Percentiles rank a stretch among this genome's conserved stretches.
phyloP scores from a whole-genome alignment of 2,888 invertebrate genomes.

The Maniola hyperantus region DNA sequence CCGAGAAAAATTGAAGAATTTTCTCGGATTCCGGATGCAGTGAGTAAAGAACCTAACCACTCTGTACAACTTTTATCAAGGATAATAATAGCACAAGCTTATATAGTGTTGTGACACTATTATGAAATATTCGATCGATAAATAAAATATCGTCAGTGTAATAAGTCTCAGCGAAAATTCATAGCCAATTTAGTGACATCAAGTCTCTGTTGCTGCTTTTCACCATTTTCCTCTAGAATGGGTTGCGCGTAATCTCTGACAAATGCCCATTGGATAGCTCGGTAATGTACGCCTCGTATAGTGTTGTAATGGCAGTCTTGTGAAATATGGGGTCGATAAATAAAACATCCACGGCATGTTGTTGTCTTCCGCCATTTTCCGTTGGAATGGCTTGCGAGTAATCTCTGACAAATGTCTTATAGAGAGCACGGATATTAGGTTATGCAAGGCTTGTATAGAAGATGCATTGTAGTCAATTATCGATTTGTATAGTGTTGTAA shows the following conservation, averaged over 20 bases:
- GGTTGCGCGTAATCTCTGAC: conserved; percentile 20
- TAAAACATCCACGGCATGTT: conserved; percentile 6
- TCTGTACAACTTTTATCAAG: not conserved
- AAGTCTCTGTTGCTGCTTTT: not conserved
- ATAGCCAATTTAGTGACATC: not conserved
- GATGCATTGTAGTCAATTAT: no score
- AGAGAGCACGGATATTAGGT: no score
- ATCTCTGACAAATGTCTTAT: conserved; percentile 17
- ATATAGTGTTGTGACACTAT: not conserved
- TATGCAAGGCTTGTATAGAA: no score
- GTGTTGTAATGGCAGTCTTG: not conserved
- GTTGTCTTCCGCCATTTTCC: conserved; percentile 20
- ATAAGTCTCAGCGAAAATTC: not conserved
- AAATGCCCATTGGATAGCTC: conserved; percentile 18
- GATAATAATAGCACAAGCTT: not conserved
- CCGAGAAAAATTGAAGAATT: no score
- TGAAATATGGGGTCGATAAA: conserved; percentile 5
- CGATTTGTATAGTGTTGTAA: no score
- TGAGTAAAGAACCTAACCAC: no score
- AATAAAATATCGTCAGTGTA: not conserved
- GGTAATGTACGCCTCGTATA: not conserved
- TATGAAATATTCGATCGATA: not conserved
- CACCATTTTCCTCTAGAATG: conserved; percentile 15
- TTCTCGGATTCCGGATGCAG: no score
- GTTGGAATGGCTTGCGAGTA: conserved; percentile 18